A percentile compares a stretch with the other conserved stretches of the same genome.
Evolutionary conservation across 2,888 invertebrate species (phyloP).

Genomic region (Allolobophora icterica): DNA sequence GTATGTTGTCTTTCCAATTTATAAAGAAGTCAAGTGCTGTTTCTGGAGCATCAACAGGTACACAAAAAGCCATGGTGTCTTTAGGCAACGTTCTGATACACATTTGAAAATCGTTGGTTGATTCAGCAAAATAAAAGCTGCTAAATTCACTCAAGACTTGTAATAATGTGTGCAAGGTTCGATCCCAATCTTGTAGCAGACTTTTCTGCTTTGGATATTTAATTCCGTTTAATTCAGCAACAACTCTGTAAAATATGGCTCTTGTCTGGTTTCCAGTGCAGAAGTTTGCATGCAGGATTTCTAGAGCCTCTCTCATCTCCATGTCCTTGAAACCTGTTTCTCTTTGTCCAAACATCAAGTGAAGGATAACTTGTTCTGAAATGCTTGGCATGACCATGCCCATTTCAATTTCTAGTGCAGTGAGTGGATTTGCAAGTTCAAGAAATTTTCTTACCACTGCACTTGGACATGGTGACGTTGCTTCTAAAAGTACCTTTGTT

Average conservation of each 20-base stretch:
- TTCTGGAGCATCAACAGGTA: constrained; percentile 5
- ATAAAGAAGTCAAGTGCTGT: neutral
- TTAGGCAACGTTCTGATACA: neutral
- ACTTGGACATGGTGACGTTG: neutral
- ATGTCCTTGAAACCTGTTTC: neutral
- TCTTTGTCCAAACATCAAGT: neutral
- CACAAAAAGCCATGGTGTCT: neutral
- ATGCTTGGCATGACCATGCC: neutral
- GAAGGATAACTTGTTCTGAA: neutral
- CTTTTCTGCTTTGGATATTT: neutral
- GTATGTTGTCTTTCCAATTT: neutral
- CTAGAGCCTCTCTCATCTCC: neutral
- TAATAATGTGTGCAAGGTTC: neutral
- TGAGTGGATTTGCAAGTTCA: neutral
- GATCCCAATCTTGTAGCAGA: neutral
- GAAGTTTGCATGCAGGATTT: neutral
- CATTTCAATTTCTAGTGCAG: neutral
- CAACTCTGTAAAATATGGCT: neutral
- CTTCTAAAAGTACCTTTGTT: neutral
- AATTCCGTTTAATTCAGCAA: neutral
- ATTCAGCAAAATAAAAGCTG: neutral
- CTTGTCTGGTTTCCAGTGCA: neutral
- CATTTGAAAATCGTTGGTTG: neutral
- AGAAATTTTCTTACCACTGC: neutral
- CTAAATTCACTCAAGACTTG: neutral